Evolutionary conservation across 2,113 vertebrate genomes (phyloP), one percentile per base, ranked within the genome.

Genomic region (Columba livia): DNA sequence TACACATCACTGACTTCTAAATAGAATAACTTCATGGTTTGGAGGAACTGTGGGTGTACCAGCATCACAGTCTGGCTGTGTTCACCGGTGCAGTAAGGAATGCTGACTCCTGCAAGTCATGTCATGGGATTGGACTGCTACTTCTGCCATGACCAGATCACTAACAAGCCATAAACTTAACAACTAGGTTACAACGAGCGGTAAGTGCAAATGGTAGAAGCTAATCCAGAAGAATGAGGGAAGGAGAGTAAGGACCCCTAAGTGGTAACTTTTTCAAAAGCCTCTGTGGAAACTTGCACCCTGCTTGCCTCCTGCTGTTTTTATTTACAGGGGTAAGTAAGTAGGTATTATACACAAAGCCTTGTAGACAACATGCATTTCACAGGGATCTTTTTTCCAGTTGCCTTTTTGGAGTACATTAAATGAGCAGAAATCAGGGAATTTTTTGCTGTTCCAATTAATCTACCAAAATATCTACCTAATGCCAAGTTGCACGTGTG

Each of bases 41-140:
- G 93, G 88, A 97, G 93, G 40, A 86, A 23, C 80, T 88, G 84
- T 0, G 15, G 88, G 81, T 2, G 9, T 70, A 40, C 54, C 69
- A 79, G 60, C 5, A 4, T 60, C 61, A 25, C 56, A 83, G 67
- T 60, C 88, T 70, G 79, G 48, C 66, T 73, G 70, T 94, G 89
- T 21, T 82, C 1, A 18, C 72, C 93, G 84, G 89, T 50, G 85
- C 94, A 88, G 90, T n/a, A 93, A 71, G 86, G 94, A 96, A 94
- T 92, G 94, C 94, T 89, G 94, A 92, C 56, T 92, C 48, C 38
- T 81, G 69, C 83, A 92, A 90, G 88, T 80, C 83, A 86, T 90
- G 42, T 96, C 77, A 84, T 90, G 89, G 79, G 92, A 78, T 67
- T 72, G 42, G 90, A 66, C 83, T 90, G 69, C 67, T 83, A 13